Evolutionary conservation across 2,113 vertebrate genomes (phyloP).

Genomic region (Microcebus ravelobensis): DNA sequence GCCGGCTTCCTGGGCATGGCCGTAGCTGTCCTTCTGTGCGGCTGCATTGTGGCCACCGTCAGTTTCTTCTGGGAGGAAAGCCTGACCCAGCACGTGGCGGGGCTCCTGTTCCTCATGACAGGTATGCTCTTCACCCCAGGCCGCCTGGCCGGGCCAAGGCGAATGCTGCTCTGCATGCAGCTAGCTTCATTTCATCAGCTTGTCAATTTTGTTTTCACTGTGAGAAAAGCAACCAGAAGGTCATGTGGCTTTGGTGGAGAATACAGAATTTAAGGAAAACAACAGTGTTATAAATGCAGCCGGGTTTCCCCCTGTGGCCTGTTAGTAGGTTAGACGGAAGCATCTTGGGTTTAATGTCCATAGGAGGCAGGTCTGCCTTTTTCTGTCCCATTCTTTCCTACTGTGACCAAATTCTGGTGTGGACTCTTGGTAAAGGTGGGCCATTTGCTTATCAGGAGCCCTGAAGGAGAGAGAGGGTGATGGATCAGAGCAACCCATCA

Average conservation of each 20-base stretch:
- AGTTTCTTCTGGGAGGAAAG: conserved; percentile 93
- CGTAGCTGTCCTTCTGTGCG: conserved; percentile 89
- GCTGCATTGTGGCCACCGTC: conserved; percentile 87
- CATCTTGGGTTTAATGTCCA: neutral
- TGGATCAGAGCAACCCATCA: neutral
- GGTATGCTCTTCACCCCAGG: conserved; percentile 75
- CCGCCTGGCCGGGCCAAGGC: accelerated
- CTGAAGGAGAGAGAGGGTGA: neutral
- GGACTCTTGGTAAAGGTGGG: neutral
- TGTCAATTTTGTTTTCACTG: neutral
- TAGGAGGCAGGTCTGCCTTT: neutral
- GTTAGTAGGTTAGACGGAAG: neutral
- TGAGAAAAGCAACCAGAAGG: neutral
- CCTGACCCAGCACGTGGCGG: conserved; percentile 90
- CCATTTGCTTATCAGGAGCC: neutral
- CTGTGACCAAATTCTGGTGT: neutral
- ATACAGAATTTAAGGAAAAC: neutral
- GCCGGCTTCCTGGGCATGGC: conserved; percentile 91
- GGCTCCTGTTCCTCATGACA: conserved; percentile 93
- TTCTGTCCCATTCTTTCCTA: neutral
- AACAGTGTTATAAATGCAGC: neutral
- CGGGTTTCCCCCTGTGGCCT: neutral
- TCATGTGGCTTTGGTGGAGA: neutral
- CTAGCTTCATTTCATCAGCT: neutral
- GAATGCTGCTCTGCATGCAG: accelerated